Base-by-base conservation (phyloP, 2,888 invertebrate species). In the Hydroisotoma schaefferi region DNA sequence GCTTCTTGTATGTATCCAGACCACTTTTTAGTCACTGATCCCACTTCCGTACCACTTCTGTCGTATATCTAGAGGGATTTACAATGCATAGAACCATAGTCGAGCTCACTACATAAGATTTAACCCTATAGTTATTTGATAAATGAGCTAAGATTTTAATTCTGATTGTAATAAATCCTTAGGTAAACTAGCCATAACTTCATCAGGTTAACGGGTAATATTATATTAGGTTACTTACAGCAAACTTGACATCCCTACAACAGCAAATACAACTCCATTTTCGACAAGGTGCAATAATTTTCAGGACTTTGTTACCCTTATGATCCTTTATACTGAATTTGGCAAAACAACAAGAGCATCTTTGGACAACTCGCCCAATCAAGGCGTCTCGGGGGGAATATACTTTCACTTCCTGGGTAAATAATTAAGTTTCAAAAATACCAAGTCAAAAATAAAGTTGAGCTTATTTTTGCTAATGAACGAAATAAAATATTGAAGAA, bases 21-120 rank as follows among this genome's bases (percentile, higher is more conserved):
- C 93, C 93, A 94, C 75, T 91, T 87, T 76, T 94, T 94, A 0
- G 88, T 87, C 71, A 95, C 93, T 76, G 84, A 85, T 1, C 94
- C 94, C 58, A 94, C 86, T 77, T 87, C 83, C n/a, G n/a, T n/a
- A n/a, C n/a, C n/a, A n/a, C n/a, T n/a, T n/a, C n/a, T n/a, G n/a
- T n/a, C n/a, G n/a, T n/a, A n/a, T n/a, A n/a, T n/a, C n/a, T n/a
- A n/a, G n/a, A n/a, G n/a, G n/a, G n/a, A n/a, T n/a, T n/a, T n/a
- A n/a, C n/a, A n/a, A n/a, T n/a, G n/a, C n/a, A n/a, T n/a, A n/a
- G n/a, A n/a, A n/a, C n/a, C n/a, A n/a, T n/a, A n/a, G n/a, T n/a
- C n/a, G n/a, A n/a, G n/a, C n/a, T n/a, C n/a, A n/a, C n/a, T n/a
- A n/a, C n/a, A n/a, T n/a, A n/a, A n/a, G n/a, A n/a, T n/a, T n/a